A percentile compares a stretch with the other conserved stretches of the same genome.
Evolutionary conservation across 2,113 vertebrate genomes (phyloP).

Genomic region (Tapirus terrestris): DNA sequence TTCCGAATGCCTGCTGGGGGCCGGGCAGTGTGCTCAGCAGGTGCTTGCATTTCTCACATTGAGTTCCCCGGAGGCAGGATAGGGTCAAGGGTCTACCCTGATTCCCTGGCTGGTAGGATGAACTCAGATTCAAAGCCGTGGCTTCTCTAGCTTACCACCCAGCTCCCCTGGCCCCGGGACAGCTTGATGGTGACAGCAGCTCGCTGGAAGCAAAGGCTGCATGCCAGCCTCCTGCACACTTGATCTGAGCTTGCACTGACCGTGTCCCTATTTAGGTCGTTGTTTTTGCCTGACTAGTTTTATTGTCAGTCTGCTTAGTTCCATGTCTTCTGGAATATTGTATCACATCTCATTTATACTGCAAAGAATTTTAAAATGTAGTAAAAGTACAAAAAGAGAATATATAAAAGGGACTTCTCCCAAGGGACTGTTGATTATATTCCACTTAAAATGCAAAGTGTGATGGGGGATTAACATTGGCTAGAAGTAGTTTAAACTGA

Average conservation of each 20-base stretch:
- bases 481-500: neutral
- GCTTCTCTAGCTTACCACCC: neutral
- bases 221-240: neutral
- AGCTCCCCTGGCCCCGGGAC: neutral
- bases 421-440: neutral
- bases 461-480: conserved; percentile 23
- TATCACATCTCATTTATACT: conserved; percentile 45
- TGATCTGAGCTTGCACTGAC: neutral
- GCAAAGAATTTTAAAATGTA: conserved; percentile 56
- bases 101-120: neutral
- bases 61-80: neutral
- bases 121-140: neutral
- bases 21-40: neutral
- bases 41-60: neutral
- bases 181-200: neutral
- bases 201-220: neutral
- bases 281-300: neutral
- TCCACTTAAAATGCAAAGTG: conserved; percentile 24
- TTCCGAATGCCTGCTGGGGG: neutral
- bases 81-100: neutral
- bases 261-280: neutral
- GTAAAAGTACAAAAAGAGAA: conserved; percentile 23
- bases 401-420: conserved; percentile 33
- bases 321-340: conserved; percentile 29
- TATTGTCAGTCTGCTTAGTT: neutral